Evolutionary conservation across 1,140 invertebrate species (phyloP).

Genomic region (Sarcophaga bullata): DNA sequence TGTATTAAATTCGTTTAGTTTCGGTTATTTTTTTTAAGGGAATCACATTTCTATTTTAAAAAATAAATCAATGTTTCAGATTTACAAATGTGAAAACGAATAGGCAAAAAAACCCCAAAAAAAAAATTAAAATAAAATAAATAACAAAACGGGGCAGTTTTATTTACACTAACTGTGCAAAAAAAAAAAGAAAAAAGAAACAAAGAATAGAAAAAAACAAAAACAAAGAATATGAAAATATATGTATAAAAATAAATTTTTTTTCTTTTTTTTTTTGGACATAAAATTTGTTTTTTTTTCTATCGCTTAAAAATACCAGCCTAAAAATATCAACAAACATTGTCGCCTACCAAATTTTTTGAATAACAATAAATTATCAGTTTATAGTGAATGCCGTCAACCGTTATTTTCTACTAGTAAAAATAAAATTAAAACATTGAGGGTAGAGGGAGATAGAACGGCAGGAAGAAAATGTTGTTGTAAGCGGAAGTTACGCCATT

Average conservation of each 20-base stretch:
- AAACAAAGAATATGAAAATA: no score
- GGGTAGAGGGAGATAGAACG: not conserved
- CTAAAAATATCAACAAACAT: not conserved
- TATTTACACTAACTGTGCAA: not conserved
- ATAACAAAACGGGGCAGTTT: not conserved
- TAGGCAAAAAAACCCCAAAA: no score
- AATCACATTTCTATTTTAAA: not conserved
- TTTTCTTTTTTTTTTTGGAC: not conserved
- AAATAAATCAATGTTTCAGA: slow-evolving; percentile 41
- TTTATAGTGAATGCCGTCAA: slow-evolving; percentile 35
- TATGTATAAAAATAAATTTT: not conserved
- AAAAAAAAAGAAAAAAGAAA: not conserved
- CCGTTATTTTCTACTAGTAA: slow-evolving; percentile 2
- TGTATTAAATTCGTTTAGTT: not conserved
- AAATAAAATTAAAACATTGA: not conserved
- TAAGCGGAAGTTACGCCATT: slow-evolving; percentile 34
- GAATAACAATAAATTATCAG: slow-evolving; percentile 40
- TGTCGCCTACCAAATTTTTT: slow-evolving; percentile 28
- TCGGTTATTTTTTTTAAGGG: not conserved
- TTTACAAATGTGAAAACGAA: slow-evolving; percentile 33
- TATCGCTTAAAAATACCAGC: not conserved
- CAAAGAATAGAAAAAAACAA: no score
- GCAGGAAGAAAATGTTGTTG: not conserved
- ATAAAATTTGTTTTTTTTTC: not conserved
- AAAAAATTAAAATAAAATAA: no score